These are phyloP conservation scores for Protonibea diacanthus DNA, from an alignment of 2,797 vertebrate species.

Conservation along the genomic window DNA sequence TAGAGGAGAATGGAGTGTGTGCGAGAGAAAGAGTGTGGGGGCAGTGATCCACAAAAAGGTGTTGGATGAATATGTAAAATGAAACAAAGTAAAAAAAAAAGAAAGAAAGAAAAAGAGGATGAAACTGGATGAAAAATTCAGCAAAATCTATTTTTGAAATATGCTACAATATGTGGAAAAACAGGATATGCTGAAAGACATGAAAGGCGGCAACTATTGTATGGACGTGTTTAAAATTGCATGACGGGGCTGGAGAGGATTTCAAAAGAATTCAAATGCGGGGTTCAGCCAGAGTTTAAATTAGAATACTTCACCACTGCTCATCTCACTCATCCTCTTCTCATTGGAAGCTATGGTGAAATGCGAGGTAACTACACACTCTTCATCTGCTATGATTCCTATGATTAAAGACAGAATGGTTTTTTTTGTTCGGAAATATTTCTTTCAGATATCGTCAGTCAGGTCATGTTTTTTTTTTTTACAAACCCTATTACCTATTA, in stretches of 20 bases:
- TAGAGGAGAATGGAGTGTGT: constrained; percentile 4
- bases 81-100: constrained; percentile 28
- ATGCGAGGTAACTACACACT: constrained; percentile 19
- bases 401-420: constrained; percentile 1
- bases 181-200: constrained; percentile 70
- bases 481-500: background rate
- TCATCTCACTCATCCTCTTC: constrained; percentile 51
- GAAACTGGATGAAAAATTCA: constrained; percentile 60
- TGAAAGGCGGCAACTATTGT: constrained; percentile 76
- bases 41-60: constrained; percentile 35
- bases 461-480: constrained; percentile 23
- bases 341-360: constrained; percentile 36
- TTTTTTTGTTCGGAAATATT: background rate
- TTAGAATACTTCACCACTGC: constrained; percentile 70
- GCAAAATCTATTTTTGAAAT: constrained; percentile 73
- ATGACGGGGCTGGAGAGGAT: constrained; percentile 77
- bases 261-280: constrained; percentile 83
- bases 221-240: constrained; percentile 80
- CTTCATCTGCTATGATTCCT: constrained; percentile 9
- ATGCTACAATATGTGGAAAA: constrained; percentile 56
- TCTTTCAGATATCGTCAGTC: background rate
- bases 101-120: constrained; percentile 1
- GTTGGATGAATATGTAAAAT: constrained; percentile 46
- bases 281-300: constrained; percentile 83
- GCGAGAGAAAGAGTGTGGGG: constrained; percentile 8